phyloP scores from a whole-genome alignment of 2,888 invertebrate species.

The Mythimna lalbum region DNA sequence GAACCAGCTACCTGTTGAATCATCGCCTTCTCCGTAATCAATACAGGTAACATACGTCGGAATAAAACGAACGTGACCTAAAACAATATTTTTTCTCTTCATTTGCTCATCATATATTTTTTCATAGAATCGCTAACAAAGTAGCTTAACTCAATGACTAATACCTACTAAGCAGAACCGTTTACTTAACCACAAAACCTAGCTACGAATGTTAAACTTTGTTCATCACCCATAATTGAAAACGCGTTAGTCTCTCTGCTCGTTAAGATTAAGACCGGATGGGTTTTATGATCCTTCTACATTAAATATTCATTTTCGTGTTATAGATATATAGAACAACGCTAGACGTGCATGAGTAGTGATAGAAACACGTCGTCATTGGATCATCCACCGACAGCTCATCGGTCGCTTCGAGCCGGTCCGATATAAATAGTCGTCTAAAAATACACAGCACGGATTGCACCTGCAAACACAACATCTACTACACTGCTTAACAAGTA shows the following conservation, averaged over 20 bases:
- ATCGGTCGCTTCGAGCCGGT: conserved; percentile 81
- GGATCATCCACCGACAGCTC: conserved; percentile 79
- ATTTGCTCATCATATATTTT: conserved; percentile 12
- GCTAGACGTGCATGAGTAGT: conserved; percentile 52
- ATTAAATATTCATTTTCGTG: conserved; percentile 20
- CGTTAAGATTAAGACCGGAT: conserved; percentile 17
- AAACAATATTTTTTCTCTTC: conserved; percentile 23
- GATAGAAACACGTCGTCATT: conserved; percentile 68
- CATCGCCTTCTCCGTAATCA: conserved; percentile 59
- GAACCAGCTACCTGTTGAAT: conserved; percentile 64
- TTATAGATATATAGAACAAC: conserved; percentile 31
- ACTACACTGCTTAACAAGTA: conserved; percentile 60
- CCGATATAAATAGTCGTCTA: conserved; percentile 87
- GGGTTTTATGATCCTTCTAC: conserved; percentile 22
- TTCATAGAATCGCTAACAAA: conserved; percentile 18
- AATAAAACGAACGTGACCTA: conserved; percentile 42
- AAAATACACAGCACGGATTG: conserved; percentile 86
- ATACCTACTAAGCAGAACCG: conserved; percentile 21
- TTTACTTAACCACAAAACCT: conserved; percentile 19
- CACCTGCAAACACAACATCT: conserved; percentile 79
- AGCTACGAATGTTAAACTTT: conserved; percentile 1
- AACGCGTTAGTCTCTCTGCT: conserved; percentile 11
- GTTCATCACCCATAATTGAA: conserved; percentile 35
- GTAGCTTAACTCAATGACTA: conserved; percentile 22
- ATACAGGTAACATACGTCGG: conserved; percentile 43